Evolutionary conservation across 2,888 invertebrate species (phyloP), one percentile per base, ranked within the genome.

Genomic region (Acronicta leporina): DNA sequence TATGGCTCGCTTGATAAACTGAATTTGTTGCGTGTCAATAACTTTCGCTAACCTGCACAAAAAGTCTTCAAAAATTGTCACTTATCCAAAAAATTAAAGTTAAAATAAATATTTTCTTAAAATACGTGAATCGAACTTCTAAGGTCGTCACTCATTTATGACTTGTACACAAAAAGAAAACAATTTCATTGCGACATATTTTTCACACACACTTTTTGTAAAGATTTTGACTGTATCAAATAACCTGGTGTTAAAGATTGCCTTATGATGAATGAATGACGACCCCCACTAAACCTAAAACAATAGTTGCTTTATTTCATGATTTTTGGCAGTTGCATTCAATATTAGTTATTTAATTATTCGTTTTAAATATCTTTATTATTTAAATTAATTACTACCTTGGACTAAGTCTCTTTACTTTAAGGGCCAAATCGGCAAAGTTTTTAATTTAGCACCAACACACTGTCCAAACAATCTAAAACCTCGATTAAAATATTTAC

Each of bases 291-390:
- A 61, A 60, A 57, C 45, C 50, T 69, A 66, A 20, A 54, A 59
- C 43, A 57, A 63, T 59, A n/a, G 41, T 35, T 48, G 51, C 56
- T 54, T 43, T 58, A 50, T 27, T 55, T 67, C 66, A 53, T 68
- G 49, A 82, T 87, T 85, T 86, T 87, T 89, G 87, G 87, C 84
- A 85, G 84, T 80, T 79, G 79, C 73, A 80, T 81, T 78, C 51
- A 71, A 56, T 59, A 58, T 62, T 63, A 57, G 35, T 55, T 5
- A 59, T 53, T 53, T 47, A 46, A 10, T 56, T 48, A 51, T 54
- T 49, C 42, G 11, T 62, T 68, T 77, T 74, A 67, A 13, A 53
- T 54, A 63, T 42, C 30, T 43, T 52, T 73, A 60, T 57, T 56
- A 60, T 51, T 68, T 69, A 63, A 63, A 63, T 65, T n/a, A 38